These are phyloP conservation scores for Tyrophagus putrescentiae DNA, from an alignment of 1,140 invertebrate genomes.

Conservation along the genomic window DNA sequence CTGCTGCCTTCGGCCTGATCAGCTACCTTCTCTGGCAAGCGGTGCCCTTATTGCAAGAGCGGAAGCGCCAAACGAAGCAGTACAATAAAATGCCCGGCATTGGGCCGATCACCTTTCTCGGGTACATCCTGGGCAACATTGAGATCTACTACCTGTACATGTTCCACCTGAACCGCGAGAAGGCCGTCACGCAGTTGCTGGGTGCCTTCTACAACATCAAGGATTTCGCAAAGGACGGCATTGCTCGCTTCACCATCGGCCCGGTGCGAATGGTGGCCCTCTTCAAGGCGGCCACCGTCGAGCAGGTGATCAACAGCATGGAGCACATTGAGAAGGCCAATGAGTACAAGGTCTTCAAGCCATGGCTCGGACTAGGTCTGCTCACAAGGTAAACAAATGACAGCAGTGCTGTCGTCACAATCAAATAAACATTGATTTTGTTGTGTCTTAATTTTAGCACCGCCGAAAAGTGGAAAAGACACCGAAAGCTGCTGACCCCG, in stretches of 20 bases:
- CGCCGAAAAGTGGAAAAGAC: slow-evolving; percentile 55
- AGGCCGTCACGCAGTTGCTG: background rate
- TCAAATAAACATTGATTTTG: background rate
- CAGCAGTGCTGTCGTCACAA: background rate
- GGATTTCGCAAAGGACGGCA: background rate
- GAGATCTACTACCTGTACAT: slow-evolving; percentile 2
- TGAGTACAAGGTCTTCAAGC: slow-evolving; percentile 8
- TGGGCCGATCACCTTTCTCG: background rate
- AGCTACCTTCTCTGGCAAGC: background rate
- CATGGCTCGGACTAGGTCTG: slow-evolving; percentile 12
- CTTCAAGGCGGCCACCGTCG: slow-evolving; percentile 6
- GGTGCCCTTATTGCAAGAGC: background rate
- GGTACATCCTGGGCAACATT: background rate
- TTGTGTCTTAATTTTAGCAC: slow-evolving; percentile 31
- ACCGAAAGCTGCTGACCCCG: slow-evolving; percentile 70
- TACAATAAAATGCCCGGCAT: background rate
- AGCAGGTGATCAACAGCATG: slow-evolving; percentile 7
- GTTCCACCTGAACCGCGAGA: slow-evolving; percentile 1
- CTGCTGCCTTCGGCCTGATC: background rate
- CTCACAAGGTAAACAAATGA: background rate
- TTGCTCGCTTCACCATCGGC: background rate
- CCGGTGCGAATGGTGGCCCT: background rate
- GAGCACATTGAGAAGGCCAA: slow-evolving; percentile 10
- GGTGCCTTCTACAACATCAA: background rate
- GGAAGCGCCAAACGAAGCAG: background rate